Percentiles rank a stretch among this genome's conserved stretches.
Evolutionary conservation across 2,888 invertebrate species (phyloP).

Genomic region (Nemurella pictetii): DNA sequence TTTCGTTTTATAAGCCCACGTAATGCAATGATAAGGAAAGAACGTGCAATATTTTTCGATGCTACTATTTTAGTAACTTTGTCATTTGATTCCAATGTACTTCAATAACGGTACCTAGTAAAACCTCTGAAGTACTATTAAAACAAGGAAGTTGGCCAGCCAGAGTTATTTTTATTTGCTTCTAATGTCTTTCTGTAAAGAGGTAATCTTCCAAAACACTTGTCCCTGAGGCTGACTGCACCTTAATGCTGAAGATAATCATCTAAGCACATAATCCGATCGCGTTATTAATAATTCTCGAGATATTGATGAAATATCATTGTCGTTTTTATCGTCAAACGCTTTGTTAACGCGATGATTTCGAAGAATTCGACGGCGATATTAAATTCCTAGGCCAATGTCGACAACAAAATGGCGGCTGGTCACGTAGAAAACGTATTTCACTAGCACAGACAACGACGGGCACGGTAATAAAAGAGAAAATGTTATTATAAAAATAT

Average conservation of each 20-base stretch:
- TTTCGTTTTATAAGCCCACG: too few species aligned
- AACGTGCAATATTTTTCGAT: too few species aligned
- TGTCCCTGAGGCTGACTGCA: too few species aligned
- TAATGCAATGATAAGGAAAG: too few species aligned
- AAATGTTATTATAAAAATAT: slow-evolving; percentile 15
- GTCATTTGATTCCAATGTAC: too few species aligned
- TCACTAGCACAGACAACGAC: neutral
- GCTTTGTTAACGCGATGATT: neutral
- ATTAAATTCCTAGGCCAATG: neutral
- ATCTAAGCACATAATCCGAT: neutral
- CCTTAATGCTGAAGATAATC: neutral
- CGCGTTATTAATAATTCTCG: neutral
- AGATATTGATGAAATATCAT: neutral
- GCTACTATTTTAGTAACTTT: too few species aligned
- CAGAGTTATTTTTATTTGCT: neutral
- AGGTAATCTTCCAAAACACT: neutral
- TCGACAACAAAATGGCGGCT: neutral
- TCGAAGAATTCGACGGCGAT: slow-evolving; percentile 9
- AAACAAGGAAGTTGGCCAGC: too few species aligned
- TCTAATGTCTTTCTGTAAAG: neutral
- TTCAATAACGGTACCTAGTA: too few species aligned
- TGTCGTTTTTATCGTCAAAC: neutral
- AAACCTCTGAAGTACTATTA: too few species aligned
- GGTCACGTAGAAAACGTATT: neutral
- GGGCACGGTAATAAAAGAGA: neutral